Base-by-base conservation (phyloP, 2,797 vertebrate species). In the Syngnathus rostellatus region DNA sequence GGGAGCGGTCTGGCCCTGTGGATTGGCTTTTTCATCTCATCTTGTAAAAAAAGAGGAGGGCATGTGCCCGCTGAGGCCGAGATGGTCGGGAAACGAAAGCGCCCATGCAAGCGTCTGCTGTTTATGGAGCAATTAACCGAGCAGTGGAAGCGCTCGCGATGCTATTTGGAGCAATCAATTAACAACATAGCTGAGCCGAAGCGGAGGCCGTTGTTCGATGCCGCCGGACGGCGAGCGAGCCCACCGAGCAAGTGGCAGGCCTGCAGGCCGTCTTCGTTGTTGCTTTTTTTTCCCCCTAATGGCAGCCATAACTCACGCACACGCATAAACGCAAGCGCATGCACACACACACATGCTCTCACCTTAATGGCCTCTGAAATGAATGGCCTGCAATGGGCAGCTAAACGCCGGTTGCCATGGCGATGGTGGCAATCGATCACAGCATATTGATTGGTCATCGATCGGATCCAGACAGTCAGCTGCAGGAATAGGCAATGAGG, bases 381-480 rank as follows among this genome's bases (percentile, higher is more conserved):
- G 85, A 89, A 88, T 83, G 83, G 83, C 78, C 77, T 63, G 46
- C 77, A 83, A 87, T 85, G 80, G 80, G 73, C 74, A 74, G 73
- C 83, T 89, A 88, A 87, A 87, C 86, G 85, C 76, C 75, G 76
- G 87, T 89, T 88, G 81, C 87, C 71, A 88, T 88, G 77, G 85
- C 72, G 80, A 89, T 77, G 46, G 79, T 81, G 79, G 80, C 83
- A 81, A 86, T 89, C 77, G 84, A 89, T 88, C 82, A 82, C 77
- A 25, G 71, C 72, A 72, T 83, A 89, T 89, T 72, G 85, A 89
- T 77, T 23, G 69, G 69, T 60, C 82, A 89, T 87, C 77, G 86
- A 87, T 88, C 86, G 74, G 75, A 82, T 87, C 74, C 80, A 81
- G 85, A 80, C 83, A 55, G 81, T 70, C 40, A 66, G 74, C 79